These are phyloP conservation scores for Gnathonemus echidnorhynchus DNA, from an alignment of 2,113 vertebrate genomes.

Conservation along the genomic window DNA sequence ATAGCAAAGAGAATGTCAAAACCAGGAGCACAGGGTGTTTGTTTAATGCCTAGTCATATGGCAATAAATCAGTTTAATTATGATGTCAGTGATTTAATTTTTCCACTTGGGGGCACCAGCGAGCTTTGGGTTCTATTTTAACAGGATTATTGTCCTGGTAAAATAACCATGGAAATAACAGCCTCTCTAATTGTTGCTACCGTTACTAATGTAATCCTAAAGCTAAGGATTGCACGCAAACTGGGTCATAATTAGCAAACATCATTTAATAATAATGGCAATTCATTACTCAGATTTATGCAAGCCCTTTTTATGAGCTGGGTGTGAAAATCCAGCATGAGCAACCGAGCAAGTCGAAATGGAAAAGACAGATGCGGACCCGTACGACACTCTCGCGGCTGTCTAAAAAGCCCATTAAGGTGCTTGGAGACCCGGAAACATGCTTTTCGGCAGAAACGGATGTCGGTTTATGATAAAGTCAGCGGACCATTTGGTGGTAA, in stretches of 20 bases:
- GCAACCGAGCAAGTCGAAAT: neutral
- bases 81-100: neutral
- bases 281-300: conserved; percentile 17
- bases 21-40: neutral
- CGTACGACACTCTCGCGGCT: neutral
- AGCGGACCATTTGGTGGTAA: neutral
- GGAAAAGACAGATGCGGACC: neutral
- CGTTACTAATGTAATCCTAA: conserved; percentile 18
- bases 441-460: neutral
- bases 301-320: conserved; percentile 9
- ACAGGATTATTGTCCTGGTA: neutral
- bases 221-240: conserved; percentile 13
- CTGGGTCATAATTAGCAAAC: conserved; percentile 19
- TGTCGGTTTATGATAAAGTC: neutral
- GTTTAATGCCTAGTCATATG: neutral
- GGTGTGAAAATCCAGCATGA: conserved; percentile 11
- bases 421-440: neutral
- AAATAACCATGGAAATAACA: conserved; percentile 16
- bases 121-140: neutral
- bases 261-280: conserved; percentile 27
- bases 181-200: conserved; percentile 14
- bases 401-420: neutral
- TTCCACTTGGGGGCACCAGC: conserved; percentile 16
- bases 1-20: neutral
- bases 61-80: neutral